Conservation (phyloP, 2,113 vertebrate species). For the Clarias macrocephalus region DNA sequence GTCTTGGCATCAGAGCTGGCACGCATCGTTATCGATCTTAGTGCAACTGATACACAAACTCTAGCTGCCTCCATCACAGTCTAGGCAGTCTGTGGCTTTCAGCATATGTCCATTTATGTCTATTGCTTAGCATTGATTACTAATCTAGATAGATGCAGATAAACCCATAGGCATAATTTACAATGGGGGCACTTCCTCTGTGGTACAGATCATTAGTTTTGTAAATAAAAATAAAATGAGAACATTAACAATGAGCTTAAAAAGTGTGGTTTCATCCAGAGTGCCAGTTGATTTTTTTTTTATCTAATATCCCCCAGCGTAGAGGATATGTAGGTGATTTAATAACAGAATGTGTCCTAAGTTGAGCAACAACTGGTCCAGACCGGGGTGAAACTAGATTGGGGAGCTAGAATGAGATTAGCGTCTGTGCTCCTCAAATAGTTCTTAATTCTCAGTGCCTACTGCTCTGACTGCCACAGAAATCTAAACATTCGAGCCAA, state of each 20-base stretch:
- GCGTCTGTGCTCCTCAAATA: not conserved
- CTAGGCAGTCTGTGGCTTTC: not conserved
- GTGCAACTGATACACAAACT: not conserved
- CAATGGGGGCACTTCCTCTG: not conserved
- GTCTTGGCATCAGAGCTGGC: slow-evolving; percentile 36
- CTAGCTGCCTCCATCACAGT: not conserved
- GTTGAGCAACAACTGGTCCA: not conserved
- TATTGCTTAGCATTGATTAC: not conserved
- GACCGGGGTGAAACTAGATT: not conserved
- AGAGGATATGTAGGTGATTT: not conserved
- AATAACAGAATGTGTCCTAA: not conserved
- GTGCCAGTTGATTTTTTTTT: too few relatives aligned
- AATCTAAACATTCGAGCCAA: not conserved
- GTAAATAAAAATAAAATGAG: not conserved
- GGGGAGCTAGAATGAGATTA: not conserved
- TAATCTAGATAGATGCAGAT: not conserved
- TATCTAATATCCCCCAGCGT: not conserved
- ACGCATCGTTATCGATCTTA: slow-evolving; percentile 16
- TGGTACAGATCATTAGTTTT: not conserved
- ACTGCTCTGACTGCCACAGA: not conserved
- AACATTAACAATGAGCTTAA: not conserved
- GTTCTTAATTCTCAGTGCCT: not conserved
- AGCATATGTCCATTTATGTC: not conserved
- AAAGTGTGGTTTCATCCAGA: not conserved
- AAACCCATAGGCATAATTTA: not conserved